Evolutionary conservation across 2,113 vertebrate genomes (phyloP), one percentile per base, ranked within the genome.

Genomic region (Rutilus rutilus): DNA sequence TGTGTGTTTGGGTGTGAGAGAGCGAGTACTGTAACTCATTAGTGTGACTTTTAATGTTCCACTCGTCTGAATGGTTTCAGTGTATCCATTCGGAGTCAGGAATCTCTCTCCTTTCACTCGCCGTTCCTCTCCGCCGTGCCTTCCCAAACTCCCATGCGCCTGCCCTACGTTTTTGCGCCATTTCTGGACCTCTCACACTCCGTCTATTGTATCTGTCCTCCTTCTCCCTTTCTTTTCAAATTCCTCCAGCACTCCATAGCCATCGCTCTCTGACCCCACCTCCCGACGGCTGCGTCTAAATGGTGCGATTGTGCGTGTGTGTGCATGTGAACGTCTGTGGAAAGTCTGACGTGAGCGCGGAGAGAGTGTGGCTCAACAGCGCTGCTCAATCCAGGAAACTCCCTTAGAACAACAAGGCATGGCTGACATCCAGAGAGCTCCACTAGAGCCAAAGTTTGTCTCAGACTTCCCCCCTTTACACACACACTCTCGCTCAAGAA

Each of bases 331-430:
- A 90, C 83, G 90, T 88, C 93, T 92, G 91, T 94, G 95, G 94
- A 95, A 95, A 95, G 90, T 94, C 90, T 95, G 95, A 95, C 94
- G 93, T 92, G 90, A 93, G 92, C 91, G 86, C 86, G 91, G 86
- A 83, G 82, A 73, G 90, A 86, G 88, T 89, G 92, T 89, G 87
- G 88, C 82, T 87, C 79, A 64, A 86, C 62, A 84, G 84, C 67
- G 73, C 79, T 87, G 88, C 88, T 57, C 64, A 50, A 84, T 89
- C 89, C 88, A 91, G 93, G 92, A 93, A 94, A 92, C 93, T 94
- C 94, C 93, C 93, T 92, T 90, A 92, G 89, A 93, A 92, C 91
- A 95, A 95, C 94, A 94, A 95, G 94, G 93, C 94, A 95, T 95
- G 94, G 94, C 93, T 33, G 89, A 85, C 89, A 91, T 94, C 94